phyloP scores from a whole-genome alignment of 2,888 invertebrate genomes.

The Cataglyphis livida region DNA sequence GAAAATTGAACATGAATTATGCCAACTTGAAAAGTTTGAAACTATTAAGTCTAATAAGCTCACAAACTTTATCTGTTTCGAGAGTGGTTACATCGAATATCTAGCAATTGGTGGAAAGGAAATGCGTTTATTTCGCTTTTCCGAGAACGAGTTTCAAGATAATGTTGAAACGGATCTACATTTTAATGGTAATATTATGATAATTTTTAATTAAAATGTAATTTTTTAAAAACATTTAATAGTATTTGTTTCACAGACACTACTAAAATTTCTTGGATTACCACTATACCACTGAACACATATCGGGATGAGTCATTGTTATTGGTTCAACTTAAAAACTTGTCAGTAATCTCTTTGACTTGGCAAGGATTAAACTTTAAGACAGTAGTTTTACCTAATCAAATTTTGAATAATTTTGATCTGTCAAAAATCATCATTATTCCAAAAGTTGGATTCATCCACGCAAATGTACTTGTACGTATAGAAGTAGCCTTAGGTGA shows the following conservation, averaged over 20 bases:
- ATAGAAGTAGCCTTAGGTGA: constrained; percentile 78
- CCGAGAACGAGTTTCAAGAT: constrained; percentile 71
- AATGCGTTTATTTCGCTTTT: constrained; percentile 71
- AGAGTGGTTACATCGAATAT: constrained; percentile 78
- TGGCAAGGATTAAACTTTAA: constrained; percentile 77
- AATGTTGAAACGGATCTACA: constrained; percentile 69
- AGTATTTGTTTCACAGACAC: constrained; percentile 68
- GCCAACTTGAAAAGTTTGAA: constrained; percentile 63
- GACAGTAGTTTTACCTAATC: constrained; percentile 64
- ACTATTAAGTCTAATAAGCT: constrained; percentile 70
- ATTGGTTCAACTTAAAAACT: constrained; percentile 83
- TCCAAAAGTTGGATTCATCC: constrained; percentile 78
- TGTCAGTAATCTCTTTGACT: constrained; percentile 70
- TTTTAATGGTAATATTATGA: constrained; percentile 71
- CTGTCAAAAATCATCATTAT: constrained; percentile 73
- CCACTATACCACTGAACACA: constrained; percentile 82
- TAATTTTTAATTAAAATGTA: neutral
- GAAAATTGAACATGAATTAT: constrained; percentile 53
- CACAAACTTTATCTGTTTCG: constrained; percentile 77
- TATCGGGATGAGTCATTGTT: constrained; percentile 86
- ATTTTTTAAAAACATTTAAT: neutral
- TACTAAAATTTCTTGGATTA: constrained; percentile 72
- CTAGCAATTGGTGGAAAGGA: constrained; percentile 76
- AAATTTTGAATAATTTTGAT: constrained; percentile 69
- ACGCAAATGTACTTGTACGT: constrained; percentile 72